These are phyloP conservation scores for Carcinoscorpius rotundicauda DNA, from an alignment of 1,140 invertebrate species.

Conservation along the genomic window DNA sequence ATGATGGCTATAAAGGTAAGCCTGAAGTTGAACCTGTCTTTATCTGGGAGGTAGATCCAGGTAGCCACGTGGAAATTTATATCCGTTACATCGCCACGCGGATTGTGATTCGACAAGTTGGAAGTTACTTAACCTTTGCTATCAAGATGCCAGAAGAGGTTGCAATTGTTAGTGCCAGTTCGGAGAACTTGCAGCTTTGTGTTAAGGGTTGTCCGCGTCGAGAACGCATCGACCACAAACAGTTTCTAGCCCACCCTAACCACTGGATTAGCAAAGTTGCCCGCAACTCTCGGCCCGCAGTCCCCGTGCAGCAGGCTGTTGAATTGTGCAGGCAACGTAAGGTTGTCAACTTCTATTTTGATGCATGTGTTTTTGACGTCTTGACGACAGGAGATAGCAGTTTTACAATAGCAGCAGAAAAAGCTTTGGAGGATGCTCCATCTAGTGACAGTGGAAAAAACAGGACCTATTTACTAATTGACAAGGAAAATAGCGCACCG, in stretches of 20 bases:
- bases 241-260: constrained; percentile 23
- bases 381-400: constrained; percentile 40
- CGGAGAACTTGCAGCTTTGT: constrained; percentile 38
- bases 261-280: constrained; percentile 20
- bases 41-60: constrained; percentile 26
- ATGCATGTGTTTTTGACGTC: constrained; percentile 47
- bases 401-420: constrained; percentile 36
- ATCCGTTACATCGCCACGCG: constrained; percentile 39
- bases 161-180: constrained; percentile 22
- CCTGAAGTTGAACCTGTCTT: constrained; percentile 25
- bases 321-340: constrained; percentile 31
- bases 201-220: constrained; percentile 38
- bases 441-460: too few relatives aligned
- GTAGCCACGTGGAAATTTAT: constrained; percentile 39
- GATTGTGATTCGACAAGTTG: constrained; percentile 38
- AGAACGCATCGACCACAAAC: constrained; percentile 37
- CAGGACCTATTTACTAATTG: too few relatives aligned
- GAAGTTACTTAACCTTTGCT: constrained; percentile 41
- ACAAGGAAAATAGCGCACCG: too few relatives aligned
- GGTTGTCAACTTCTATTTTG: constrained; percentile 44
- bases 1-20: constrained; percentile 33
- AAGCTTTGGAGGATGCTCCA: constrained; percentile 35
- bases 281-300: constrained; percentile 21
- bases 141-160: constrained; percentile 39
- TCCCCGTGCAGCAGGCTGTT: constrained; percentile 25